Conservation (phyloP, 2,113 vertebrate genomes). For the Erinaceus europaeus region DNA sequence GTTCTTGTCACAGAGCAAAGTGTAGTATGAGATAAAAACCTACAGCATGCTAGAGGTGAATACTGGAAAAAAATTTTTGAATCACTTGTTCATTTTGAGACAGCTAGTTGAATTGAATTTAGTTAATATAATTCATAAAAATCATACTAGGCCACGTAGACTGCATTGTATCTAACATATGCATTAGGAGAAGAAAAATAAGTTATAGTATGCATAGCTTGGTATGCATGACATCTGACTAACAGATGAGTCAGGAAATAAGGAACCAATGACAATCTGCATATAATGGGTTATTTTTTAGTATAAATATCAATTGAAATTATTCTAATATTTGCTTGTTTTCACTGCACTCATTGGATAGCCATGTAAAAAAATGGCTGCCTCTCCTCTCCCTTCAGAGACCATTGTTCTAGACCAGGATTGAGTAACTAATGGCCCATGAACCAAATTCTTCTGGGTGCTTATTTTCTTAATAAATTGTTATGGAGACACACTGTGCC, state of each 20-base stretch:
- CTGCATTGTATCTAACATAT: not conserved
- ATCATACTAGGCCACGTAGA: not conserved
- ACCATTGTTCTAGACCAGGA: not conserved
- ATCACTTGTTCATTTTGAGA: not conserved
- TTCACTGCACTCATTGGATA: not conserved
- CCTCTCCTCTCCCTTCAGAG: not conserved
- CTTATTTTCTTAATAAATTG: slow-evolving; percentile 4
- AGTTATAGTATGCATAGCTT: no score
- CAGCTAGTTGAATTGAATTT: not conserved
- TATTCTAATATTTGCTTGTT: no score
- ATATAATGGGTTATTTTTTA: not conserved
- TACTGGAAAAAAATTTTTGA: not conserved
- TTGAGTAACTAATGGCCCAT: not conserved
- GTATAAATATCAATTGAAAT: not conserved
- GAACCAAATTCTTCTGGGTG: not conserved
- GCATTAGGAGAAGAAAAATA: not conserved
- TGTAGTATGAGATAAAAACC: not conserved
- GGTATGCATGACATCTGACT: not conserved
- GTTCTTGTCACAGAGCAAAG: not conserved
- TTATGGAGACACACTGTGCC: not conserved
- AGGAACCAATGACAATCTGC: not conserved
- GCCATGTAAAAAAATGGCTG: not conserved
- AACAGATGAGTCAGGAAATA: not conserved
- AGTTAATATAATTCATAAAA: not conserved
- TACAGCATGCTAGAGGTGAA: not conserved